These are phyloP conservation scores for Semnornis frantzii DNA, from an alignment of 2,113 vertebrate species.

Conservation along the genomic window DNA sequence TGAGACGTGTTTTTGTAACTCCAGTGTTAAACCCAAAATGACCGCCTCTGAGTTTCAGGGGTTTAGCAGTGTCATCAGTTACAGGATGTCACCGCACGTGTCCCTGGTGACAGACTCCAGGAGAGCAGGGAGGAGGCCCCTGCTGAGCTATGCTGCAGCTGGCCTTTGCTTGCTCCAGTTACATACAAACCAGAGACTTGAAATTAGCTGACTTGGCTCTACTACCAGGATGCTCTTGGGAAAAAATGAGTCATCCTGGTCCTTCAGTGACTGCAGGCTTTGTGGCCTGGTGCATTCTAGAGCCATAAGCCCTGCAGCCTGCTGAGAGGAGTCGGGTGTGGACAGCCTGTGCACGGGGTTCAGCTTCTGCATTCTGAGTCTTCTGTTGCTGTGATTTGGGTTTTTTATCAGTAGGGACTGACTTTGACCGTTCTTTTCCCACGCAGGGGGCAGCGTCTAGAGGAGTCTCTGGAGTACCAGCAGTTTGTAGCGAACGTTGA, in stretches of 20 bases:
- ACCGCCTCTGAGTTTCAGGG: neutral
- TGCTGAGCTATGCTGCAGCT: neutral
- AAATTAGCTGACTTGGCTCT: neutral
- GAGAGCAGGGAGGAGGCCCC: neutral
- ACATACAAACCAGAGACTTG: neutral
- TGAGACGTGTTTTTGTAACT: neutral
- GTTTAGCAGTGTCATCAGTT: neutral
- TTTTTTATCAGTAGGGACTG: neutral
- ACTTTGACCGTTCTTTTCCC: neutral
- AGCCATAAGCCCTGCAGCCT: neutral
- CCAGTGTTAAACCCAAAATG: neutral
- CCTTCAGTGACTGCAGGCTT: neutral
- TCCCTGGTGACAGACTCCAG: neutral
- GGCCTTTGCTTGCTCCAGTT: neutral
- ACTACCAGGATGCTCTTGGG: neutral
- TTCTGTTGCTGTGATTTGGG: neutral
- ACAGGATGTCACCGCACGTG: neutral
- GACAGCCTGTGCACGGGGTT: neutral
- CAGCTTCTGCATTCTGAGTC: neutral
- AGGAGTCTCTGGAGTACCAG: slow-evolving; percentile 98
- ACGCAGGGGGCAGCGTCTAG: slow-evolving; percentile 90
- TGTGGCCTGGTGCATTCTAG: neutral
- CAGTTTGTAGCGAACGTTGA: slow-evolving; percentile 99
- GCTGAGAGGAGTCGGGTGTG: neutral
- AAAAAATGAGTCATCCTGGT: neutral